These are phyloP conservation scores for Aporophyla lueneburgensis DNA, from an alignment of 2,888 invertebrate species.

Conservation along the genomic window DNA sequence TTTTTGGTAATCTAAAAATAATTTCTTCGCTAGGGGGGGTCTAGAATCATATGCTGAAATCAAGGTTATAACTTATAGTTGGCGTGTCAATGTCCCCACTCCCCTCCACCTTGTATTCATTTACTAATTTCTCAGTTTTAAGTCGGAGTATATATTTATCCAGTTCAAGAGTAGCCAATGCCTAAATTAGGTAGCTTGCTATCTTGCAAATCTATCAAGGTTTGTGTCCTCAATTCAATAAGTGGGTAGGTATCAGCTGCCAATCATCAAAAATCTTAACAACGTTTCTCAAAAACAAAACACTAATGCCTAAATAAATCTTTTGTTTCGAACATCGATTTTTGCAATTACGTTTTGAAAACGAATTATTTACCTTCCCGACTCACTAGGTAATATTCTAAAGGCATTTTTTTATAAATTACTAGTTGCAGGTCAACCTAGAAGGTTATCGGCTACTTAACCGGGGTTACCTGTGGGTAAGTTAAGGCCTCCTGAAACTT, in stretches of 20 bases:
- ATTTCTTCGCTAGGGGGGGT: too few relatives aligned
- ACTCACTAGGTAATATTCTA: too few relatives aligned
- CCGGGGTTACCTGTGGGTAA: too few relatives aligned
- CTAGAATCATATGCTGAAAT: too few relatives aligned
- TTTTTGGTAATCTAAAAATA: too few relatives aligned
- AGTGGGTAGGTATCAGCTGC: conserved; percentile 1
- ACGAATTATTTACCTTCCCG: neutral
- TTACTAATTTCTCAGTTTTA: neutral
- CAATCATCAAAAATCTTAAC: conserved; percentile 26
- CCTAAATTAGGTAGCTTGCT: neutral
- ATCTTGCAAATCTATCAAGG: conserved; percentile 27
- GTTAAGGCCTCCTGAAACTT: too few relatives aligned
- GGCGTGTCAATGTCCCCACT: too few relatives aligned
- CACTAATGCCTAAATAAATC: conserved; percentile 1
- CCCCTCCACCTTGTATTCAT: too few relatives aligned
- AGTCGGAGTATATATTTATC: neutral
- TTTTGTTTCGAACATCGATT: neutral
- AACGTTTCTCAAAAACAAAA: neutral
- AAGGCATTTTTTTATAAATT: too few relatives aligned
- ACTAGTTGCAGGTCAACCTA: too few relatives aligned
- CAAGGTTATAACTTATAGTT: too few relatives aligned
- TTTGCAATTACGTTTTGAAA: neutral
- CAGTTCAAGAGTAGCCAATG: neutral
- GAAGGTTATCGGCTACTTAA: too few relatives aligned
- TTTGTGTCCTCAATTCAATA: conserved; percentile 15